phyloP scores from a whole-genome alignment of 2,888 invertebrate genomes.

The Apomyelois bistriatella region DNA sequence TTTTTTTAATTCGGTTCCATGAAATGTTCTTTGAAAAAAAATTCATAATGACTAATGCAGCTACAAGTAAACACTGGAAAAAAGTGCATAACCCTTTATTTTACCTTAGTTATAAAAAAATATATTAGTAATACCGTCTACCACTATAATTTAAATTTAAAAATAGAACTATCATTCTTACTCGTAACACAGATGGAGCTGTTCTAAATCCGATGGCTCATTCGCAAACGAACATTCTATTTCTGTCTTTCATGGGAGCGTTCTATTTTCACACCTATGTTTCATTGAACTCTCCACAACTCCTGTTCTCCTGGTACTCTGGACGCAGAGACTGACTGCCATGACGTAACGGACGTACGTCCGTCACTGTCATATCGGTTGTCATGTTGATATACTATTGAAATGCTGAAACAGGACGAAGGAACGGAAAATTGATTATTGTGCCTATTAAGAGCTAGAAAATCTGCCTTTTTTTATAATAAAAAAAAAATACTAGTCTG shows the following conservation, averaged over 20 bases:
- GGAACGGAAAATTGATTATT: slow-evolving; percentile 15
- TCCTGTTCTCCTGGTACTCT: slow-evolving; percentile 66
- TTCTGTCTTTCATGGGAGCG: slow-evolving; percentile 55
- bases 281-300: slow-evolving; percentile 34
- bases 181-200: slow-evolving; percentile 31
- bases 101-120: too few relatives aligned
- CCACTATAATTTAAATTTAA: slow-evolving; percentile 10
- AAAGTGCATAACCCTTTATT: too few relatives aligned
- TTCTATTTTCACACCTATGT: slow-evolving; percentile 66
- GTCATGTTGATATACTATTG: slow-evolving; percentile 38
- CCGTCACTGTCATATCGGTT: slow-evolving; percentile 54
- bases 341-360: slow-evolving; percentile 72
- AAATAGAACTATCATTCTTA: slow-evolving; percentile 17
- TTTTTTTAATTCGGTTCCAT: too few relatives aligned
- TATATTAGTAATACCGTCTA: too few relatives aligned
- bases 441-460: neutral
- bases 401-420: slow-evolving; percentile 18
- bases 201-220: slow-evolving; percentile 36
- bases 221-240: slow-evolving; percentile 38
- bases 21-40: too few relatives aligned
- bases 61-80: too few relatives aligned
- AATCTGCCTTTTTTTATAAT: neutral
- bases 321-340: slow-evolving; percentile 57
- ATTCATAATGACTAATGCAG: too few relatives aligned
- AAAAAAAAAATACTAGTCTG: too few relatives aligned